Conservation (phyloP, 2,113 vertebrate species). For the Mustela nigripes region DNA sequence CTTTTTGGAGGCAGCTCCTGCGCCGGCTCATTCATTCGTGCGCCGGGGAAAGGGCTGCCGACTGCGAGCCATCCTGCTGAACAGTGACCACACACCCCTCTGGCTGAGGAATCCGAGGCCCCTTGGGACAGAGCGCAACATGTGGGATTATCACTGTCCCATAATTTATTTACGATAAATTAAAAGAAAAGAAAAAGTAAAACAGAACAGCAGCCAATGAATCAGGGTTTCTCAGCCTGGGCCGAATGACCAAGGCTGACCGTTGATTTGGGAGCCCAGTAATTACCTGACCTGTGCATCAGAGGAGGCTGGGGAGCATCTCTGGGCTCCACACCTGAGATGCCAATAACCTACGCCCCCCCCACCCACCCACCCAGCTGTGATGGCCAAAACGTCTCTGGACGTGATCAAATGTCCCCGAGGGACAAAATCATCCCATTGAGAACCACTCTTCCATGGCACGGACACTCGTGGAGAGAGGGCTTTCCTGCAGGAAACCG, state of each 20-base stretch:
- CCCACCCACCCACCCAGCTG: neutral
- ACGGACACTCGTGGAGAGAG: too few relatives aligned
- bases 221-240: neutral
- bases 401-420: neutral
- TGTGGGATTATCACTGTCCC: rapidly evolving
- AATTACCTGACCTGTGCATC: neutral
- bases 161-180: neutral
- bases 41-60: neutral
- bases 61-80: rapidly evolving
- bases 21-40: constrained; percentile 18
- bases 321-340: rapidly evolving
- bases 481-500: neutral
- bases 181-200: neutral
- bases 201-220: neutral
- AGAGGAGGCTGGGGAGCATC: rapidly evolving
- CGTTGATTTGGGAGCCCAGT: neutral
- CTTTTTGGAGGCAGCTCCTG: constrained; percentile 31
- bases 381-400: neutral
- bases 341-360: rapidly evolving
- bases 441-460: neutral
- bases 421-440: neutral
- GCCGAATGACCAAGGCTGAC: rapidly evolving
- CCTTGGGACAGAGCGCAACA: rapidly evolving
- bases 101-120: rapidly evolving
- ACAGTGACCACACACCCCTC: rapidly evolving